Base-by-base conservation (phyloP, 1,140 invertebrate species). In the Drosophila teissieri region DNA sequence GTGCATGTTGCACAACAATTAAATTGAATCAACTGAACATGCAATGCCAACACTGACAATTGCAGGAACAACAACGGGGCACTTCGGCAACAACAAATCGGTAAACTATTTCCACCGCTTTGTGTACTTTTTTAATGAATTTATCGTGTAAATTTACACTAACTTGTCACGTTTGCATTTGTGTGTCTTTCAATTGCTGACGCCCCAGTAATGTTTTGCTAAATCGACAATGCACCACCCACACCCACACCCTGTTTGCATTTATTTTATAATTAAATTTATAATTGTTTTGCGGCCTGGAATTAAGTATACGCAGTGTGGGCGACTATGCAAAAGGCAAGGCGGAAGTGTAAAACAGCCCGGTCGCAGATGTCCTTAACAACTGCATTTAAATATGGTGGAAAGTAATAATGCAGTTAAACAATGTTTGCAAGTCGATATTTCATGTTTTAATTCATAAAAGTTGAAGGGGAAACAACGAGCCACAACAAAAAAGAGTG, bases 51-150 rank as follows among this genome's bases (percentile, higher is more conserved):
- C 81, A 76, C 37, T 56, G 70, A 67, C 40, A 76, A 61, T 58
- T 19, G 37, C 46, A 63, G 42, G 14, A 70, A 24, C 45, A 44
- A 55, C 27, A 55, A 36, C 39, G 0, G 14, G 14, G 24, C 27
- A 27, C 61, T 44, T 11, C 17, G 22, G 34, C 44, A 64, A 37
- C 60, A 45, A 40, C 48, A 69, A 80, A 69, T 75, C 74, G 57
- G 36, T 54, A 42, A 72, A 73, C 51, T 62, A 86, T 86, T 86
- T 89, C 51, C 75, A 65, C 24, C 56, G 76, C 76, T 79, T 83
- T 86, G 79, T 83, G 83, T 86, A 86, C 79, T 79, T 88, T 86
- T 83, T 89, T 86, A 86, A 88, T 86, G 83, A 86, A 83, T 86
- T 86, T 88, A 86, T 89, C 79, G 75, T 86, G 83, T 86, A 88